These are phyloP conservation scores for Netelia inedita DNA, from an alignment of 2,888 invertebrate genomes.

Conservation along the genomic window DNA sequence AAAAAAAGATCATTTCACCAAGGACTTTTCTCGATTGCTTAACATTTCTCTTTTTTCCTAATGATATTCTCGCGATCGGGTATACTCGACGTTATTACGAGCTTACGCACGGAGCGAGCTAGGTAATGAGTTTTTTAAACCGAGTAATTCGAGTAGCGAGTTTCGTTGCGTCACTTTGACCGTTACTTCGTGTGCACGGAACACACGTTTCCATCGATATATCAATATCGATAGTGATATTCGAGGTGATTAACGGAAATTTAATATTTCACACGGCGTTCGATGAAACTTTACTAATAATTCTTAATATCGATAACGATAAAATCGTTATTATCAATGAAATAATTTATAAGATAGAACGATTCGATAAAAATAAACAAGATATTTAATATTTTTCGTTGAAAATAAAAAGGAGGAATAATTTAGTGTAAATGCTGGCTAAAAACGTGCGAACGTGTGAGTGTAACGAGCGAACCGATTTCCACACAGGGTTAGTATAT, in stretches of 20 bases:
- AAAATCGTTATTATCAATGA: neutral
- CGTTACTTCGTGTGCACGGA: neutral
- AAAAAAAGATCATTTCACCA: slow-evolving; percentile 20
- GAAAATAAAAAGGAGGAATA: neutral
- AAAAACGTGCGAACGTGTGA: slow-evolving; percentile 6
- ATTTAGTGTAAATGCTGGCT: neutral
- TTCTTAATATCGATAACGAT: neutral
- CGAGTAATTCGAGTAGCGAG: slow-evolving; percentile 51
- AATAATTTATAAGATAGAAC: neutral
- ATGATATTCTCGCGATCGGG: slow-evolving; percentile 17
- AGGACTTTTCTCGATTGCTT: slow-evolving; percentile 19
- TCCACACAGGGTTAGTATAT: slow-evolving; percentile 33
- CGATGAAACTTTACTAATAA: slow-evolving; percentile 10
- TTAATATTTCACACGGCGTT: slow-evolving; percentile 7
- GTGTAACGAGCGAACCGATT: slow-evolving; percentile 1
- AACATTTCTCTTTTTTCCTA: slow-evolving; percentile 18
- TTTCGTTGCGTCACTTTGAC: slow-evolving; percentile 39
- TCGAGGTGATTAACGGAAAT: slow-evolving; percentile 10
- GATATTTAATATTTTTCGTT: neutral
- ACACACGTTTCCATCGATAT: neutral
- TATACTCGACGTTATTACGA: slow-evolving; percentile 3
- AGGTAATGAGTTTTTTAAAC: slow-evolving; percentile 36
- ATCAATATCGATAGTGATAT: neutral
- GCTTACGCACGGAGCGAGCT: neutral
- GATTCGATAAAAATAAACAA: neutral